Evolutionary conservation across 1,140 invertebrate genomes (phyloP), one percentile per base, ranked within the genome.

Genomic region (Babylonia areolata): DNA sequence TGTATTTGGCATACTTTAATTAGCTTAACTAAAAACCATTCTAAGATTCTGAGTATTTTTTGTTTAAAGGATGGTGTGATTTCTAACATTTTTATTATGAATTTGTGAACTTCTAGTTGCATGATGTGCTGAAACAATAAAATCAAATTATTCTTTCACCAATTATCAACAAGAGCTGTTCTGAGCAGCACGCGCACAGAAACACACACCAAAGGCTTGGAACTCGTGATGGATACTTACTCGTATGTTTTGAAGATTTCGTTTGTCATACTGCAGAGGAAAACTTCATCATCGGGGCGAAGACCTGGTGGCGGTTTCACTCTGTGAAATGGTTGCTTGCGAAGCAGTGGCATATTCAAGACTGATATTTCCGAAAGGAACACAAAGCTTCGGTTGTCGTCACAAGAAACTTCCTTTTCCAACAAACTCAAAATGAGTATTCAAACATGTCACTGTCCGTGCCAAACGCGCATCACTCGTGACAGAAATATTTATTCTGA

Each of bases 201-300:
- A n/a, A n/a, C n/a, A n/a, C n/a, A n/a, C n/a, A n/a, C n/a, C n/a
- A n/a, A n/a, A n/a, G n/a, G n/a, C n/a, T n/a, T n/a, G n/a, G n/a
- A n/a, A n/a, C n/a, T n/a, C n/a, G 20, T 64, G 58, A 23, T 23
- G 81, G 54, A 78, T 87, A 97, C 97, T 98, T 96, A 99, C 98
- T 99, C 98, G 95, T 99, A 99, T 95, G 98, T 97, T 89, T 96
- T 96, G 95, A 99, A 99, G 93, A 99, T 97, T 95, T 99, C 98
- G 92, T 98, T 97, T 82, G 98, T 99, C 91, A 98, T 95, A 94
- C 97, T 97, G 94, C 97, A 98, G 94, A 97, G 97, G 94, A 98
- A 99, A n/a, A 99, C 97, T 94, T 98, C 97, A 91, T 99, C 98
- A 89, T 98, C 97, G 90, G 97, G 97, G 80, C 96, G 94, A 86